phyloP scores from a whole-genome alignment of 2,797 vertebrate genomes.

The Artibeus lituratus region DNA sequence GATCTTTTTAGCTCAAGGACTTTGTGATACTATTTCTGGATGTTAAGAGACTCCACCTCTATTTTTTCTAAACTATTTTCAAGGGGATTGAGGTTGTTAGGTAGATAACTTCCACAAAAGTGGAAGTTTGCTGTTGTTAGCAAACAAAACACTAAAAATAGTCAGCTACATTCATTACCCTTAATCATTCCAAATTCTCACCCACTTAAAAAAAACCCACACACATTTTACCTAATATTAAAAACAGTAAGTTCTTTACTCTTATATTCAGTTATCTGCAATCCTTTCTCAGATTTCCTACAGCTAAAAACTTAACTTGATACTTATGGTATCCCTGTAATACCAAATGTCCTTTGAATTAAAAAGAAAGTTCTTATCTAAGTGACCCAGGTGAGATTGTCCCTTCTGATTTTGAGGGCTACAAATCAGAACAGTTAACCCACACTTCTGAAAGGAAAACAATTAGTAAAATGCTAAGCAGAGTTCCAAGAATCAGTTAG shows the following conservation, averaged over 20 bases:
- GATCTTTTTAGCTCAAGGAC: background rate
- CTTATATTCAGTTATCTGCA: background rate
- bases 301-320: background rate
- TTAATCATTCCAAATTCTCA: conserved; percentile 50
- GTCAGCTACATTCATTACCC: background rate
- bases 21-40: background rate
- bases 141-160: background rate
- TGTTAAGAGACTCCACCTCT: background rate
- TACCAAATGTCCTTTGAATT: conserved; percentile 18
- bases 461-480: background rate
- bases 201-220: background rate
- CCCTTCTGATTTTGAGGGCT: background rate
- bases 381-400: background rate
- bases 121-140: background rate
- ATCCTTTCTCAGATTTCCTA: background rate
- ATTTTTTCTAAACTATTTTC: conserved; percentile 12
- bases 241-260: conserved; percentile 24
- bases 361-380: background rate
- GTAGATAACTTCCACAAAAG: background rate
- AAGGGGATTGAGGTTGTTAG: background rate
- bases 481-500: background rate
- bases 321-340: background rate
- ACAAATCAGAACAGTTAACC: background rate
- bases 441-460: background rate
- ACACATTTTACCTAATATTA: background rate